Percentiles rank a stretch among this genome's conserved stretches.
Evolutionary conservation across 2,797 vertebrate genomes (phyloP).

Genomic region (Distichodus sexfasciatus): DNA sequence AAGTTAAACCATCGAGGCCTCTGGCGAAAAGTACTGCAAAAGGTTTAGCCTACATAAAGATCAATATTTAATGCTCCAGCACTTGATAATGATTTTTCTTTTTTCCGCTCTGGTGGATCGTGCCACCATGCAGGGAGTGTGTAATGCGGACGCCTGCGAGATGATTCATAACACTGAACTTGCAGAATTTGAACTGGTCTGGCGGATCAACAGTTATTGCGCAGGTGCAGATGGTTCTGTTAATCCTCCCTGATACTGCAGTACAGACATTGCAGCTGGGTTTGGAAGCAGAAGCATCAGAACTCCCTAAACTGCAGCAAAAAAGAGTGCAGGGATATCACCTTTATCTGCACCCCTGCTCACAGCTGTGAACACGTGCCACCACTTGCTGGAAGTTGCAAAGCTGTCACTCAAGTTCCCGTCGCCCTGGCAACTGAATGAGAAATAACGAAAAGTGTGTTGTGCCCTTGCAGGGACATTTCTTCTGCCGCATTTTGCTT

Average conservation of each 20-base stretch:
- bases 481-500: not conserved
- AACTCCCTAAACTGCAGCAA: slow-evolving; percentile 3
- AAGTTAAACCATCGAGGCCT: no score
- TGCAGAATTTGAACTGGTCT: slow-evolving; percentile 9
- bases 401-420: slow-evolving; percentile 38
- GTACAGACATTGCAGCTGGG: not conserved
- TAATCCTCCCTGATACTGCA: slow-evolving; percentile 12
- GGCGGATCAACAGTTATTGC: slow-evolving; percentile 15
- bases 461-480: slow-evolving; percentile 1
- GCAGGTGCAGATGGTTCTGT: slow-evolving; percentile 13
- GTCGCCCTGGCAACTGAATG: slow-evolving; percentile 34
- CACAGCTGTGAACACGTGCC: not conserved
- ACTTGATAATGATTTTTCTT: slow-evolving; percentile 29
- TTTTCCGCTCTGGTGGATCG: slow-evolving; percentile 1
- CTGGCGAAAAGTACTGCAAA: slow-evolving; percentile 21
- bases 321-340: slow-evolving; percentile 16
- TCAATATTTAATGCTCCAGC: slow-evolving; percentile 52
- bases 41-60: slow-evolving; percentile 38
- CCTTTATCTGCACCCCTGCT: slow-evolving; percentile 8
- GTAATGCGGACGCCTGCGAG: slow-evolving; percentile 16
- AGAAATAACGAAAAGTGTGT: slow-evolving; percentile 14
- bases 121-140: slow-evolving; percentile 11
- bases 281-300: slow-evolving; percentile 1
- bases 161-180: slow-evolving; percentile 31
- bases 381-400: slow-evolving; percentile 23